Conservation (phyloP, 2,888 invertebrate genomes). For the Ditula angustiorana region DNA sequence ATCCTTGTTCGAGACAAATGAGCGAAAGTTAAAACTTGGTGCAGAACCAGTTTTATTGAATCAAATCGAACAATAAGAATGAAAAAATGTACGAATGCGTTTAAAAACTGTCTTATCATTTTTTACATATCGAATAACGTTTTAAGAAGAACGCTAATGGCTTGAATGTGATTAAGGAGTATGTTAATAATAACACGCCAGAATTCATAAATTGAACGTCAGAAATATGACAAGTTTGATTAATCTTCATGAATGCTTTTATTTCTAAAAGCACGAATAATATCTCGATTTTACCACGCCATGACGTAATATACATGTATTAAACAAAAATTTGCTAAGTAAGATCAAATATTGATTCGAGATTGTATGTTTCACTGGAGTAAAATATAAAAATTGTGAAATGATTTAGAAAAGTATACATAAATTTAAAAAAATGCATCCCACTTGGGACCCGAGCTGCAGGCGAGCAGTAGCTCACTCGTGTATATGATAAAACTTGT, state of each 20-base stretch:
- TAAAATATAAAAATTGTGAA: no score
- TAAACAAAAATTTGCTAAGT: not conserved
- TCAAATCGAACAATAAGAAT: conserved; percentile 40
- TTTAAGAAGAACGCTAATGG: conserved; percentile 4
- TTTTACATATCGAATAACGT: conserved; percentile 28
- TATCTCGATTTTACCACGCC: not conserved
- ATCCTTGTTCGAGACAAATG: conserved; percentile 39
- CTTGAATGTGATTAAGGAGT: not conserved
- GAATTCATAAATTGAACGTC: not conserved
- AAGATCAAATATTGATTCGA: no score
- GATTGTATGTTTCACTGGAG: no score
- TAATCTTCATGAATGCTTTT: not conserved
- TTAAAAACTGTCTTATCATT: conserved; percentile 25
- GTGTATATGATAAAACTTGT: no score
- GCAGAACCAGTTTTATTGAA: conserved; percentile 39
- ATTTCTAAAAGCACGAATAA: not conserved
- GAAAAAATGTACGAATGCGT: conserved; percentile 8
- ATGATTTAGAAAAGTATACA: no score
- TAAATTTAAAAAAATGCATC: no score
- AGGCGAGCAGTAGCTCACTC: no score
- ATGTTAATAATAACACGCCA: not conserved
- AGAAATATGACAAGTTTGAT: not conserved
- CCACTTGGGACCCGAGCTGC: no score
- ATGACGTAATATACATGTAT: no score
- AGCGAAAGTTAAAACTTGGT: conserved; percentile 40